phyloP scores from a whole-genome alignment of 2,888 invertebrate genomes.

The Camponotus fellah region DNA sequence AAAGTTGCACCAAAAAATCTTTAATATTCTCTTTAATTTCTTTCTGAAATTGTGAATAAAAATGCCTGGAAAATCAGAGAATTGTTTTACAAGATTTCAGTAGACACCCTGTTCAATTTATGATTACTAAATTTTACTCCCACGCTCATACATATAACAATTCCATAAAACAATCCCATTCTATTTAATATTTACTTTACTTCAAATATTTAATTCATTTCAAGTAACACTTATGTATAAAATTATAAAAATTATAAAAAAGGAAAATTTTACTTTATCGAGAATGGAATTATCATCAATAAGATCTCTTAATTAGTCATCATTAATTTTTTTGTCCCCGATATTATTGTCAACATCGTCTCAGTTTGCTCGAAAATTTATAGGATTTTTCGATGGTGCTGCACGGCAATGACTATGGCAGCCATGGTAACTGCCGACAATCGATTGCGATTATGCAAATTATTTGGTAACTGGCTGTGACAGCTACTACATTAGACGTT shows the following conservation, averaged over 20 bases:
- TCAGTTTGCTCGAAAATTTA: conserved; percentile 30
- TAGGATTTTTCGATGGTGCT: conserved; percentile 58
- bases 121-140: neutral
- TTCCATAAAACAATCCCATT: too few species aligned
- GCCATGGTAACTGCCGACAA: conserved; percentile 66
- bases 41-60: too few species aligned
- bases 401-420: conserved; percentile 55
- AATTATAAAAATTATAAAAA: neutral
- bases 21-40: too few species aligned
- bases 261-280: neutral
- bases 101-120: neutral
- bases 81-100: too few species aligned
- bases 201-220: neutral
- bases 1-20: too few species aligned
- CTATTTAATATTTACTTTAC: too few species aligned
- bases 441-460: conserved; percentile 78
- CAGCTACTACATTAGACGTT: conserved; percentile 73
- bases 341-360: neutral
- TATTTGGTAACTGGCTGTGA: conserved; percentile 75
- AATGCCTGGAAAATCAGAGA: too few species aligned
- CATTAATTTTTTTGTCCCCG: neutral
- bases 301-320: neutral
- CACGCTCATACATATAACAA: neutral
- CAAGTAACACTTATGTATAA: neutral
- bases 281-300: neutral